Conservation (phyloP, 2,797 vertebrate species). For the Falco berigora region DNA sequence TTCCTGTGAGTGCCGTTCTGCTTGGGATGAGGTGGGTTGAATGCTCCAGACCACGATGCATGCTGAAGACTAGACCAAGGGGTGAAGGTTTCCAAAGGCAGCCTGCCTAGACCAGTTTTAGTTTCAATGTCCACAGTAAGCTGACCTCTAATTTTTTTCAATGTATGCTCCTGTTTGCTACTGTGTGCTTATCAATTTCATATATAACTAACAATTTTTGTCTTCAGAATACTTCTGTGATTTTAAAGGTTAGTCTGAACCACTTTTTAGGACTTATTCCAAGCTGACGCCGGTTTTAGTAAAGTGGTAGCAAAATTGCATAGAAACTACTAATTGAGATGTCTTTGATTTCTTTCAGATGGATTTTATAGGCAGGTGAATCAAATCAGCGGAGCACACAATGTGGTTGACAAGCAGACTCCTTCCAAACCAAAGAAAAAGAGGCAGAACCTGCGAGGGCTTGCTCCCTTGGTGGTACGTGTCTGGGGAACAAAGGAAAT, state of each 20-base stretch:
- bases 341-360: conserved; percentile 76
- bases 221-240: background rate
- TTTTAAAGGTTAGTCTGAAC: background rate
- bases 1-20: background rate
- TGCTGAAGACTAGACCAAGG: background rate
- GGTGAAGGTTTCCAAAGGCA: background rate
- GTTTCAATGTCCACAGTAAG: background rate
- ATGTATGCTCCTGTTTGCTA: background rate
- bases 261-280: background rate
- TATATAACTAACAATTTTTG: background rate
- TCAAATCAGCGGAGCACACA: conserved; percentile 93
- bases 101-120: background rate
- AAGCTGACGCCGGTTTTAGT: background rate
- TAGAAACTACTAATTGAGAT: background rate
- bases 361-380: conserved; percentile 94
- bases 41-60: background rate
- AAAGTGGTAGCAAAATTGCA: background rate
- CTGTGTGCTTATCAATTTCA: background rate
- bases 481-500: background rate
- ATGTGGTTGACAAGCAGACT: conserved; percentile 80
- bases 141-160: background rate
- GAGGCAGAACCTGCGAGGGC: conserved; percentile 75
- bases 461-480: conserved; percentile 91
- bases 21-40: background rate
- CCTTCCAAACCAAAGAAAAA: conserved; percentile 83